A percentile compares a stretch with the other conserved stretches of the same genome.
These are phyloP conservation scores for Ceyx margarethae DNA, from an alignment of 2,113 vertebrate species.

Conservation along the genomic window DNA sequence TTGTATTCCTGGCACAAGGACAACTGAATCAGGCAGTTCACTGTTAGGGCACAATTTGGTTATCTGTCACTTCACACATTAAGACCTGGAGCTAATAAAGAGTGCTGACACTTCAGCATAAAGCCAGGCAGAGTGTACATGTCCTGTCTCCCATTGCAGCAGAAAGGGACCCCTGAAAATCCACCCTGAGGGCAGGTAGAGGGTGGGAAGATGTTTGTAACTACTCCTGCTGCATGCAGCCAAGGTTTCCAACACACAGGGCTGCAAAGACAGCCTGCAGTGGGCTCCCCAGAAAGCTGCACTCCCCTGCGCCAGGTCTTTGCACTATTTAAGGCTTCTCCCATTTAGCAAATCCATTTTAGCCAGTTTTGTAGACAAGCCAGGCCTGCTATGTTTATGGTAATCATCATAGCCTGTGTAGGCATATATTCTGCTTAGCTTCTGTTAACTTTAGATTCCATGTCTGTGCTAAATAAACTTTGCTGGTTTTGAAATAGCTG, in stretches of 20 bases:
- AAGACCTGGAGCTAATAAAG: neutral
- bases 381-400: neutral
- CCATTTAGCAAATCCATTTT: neutral
- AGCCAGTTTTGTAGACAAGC: neutral
- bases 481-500: neutral
- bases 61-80: neutral
- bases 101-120: rapidly evolving
- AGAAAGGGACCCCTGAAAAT: neutral
- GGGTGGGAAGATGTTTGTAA: neutral
- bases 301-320: rapidly evolving
- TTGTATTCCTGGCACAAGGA: rapidly evolving
- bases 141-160: neutral
- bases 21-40: neutral
- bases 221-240: rapidly evolving
- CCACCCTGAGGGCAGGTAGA: neutral
- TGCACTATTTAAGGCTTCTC: neutral
- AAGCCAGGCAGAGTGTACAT: neutral
- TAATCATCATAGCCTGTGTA: neutral
- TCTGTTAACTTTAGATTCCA: neutral
- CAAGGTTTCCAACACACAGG: rapidly evolving
- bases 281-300: rapidly evolving
- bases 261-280: neutral
- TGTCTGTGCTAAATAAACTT: neutral
- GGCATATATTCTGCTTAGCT: neutral
- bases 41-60: neutral